A percentile compares a stretch with the other conserved stretches of the same genome.
These are phyloP conservation scores for Planococcus citri DNA, from an alignment of 1,140 invertebrate genomes.

Conservation along the genomic window DNA sequence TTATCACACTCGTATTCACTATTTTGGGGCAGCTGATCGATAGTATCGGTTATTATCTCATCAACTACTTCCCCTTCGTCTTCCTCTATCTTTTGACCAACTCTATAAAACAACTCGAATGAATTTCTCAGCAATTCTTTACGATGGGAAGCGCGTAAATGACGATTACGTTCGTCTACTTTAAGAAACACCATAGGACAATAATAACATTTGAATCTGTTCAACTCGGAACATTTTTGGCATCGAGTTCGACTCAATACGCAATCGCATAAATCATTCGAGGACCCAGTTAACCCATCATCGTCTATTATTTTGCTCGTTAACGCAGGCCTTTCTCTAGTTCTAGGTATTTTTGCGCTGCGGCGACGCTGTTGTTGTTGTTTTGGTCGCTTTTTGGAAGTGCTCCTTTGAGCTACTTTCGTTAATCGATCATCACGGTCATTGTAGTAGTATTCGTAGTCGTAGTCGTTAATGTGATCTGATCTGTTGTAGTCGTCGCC, in stretches of 20 bases:
- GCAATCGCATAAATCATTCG: not conserved
- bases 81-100: not conserved
- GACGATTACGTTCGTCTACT: not conserved
- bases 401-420: not conserved
- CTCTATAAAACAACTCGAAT: not conserved
- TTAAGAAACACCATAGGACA: slow-evolving; percentile 3
- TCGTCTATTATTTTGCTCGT: not conserved
- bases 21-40: no score
- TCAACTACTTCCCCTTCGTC: not conserved
- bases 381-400: not conserved
- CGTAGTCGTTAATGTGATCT: no score
- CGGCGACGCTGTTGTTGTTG: not conserved
- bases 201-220: not conserved
- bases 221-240: not conserved
- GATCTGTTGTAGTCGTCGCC: no score
- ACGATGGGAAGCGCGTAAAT: not conserved
- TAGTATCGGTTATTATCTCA: not conserved
- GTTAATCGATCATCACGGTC: no score
- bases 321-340: not conserved
- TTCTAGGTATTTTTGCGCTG: not conserved
- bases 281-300: not conserved
- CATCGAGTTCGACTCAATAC: not conserved
- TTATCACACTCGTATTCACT: not conserved
- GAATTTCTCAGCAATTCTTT: not conserved
- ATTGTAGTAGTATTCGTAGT: no score